These are phyloP conservation scores for Cryptocephalus primarius DNA, from an alignment of 2,888 invertebrate species.

Conservation along the genomic window DNA sequence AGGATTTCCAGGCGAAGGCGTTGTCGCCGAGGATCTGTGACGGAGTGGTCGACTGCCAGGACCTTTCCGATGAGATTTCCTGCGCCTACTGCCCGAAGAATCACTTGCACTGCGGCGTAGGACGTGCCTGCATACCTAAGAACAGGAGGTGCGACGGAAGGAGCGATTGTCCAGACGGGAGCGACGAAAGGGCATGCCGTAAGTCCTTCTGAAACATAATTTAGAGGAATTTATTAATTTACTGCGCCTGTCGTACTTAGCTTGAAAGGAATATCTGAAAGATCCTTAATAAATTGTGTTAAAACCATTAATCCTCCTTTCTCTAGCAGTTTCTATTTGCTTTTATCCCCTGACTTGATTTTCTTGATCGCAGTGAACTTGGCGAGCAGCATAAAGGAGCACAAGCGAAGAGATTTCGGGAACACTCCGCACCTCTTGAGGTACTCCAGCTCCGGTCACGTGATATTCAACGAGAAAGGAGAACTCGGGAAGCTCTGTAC, in stretches of 20 bases:
- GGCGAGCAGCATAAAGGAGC: slow-evolving; percentile 54
- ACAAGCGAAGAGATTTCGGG: slow-evolving; percentile 50
- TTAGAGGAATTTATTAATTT: too few relatives aligned
- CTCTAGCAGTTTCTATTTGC: too few relatives aligned
- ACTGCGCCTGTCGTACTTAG: too few relatives aligned
- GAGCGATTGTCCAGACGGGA: slow-evolving; percentile 74
- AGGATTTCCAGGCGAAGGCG: slow-evolving; percentile 61
- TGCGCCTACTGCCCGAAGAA: slow-evolving; percentile 70
- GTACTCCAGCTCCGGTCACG: slow-evolving; percentile 68
- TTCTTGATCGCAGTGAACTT: slow-evolving; percentile 51
- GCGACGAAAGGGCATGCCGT: slow-evolving; percentile 81
- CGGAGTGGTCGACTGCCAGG: slow-evolving; percentile 76
- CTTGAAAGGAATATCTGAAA: too few relatives aligned
- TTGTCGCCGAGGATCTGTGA: slow-evolving; percentile 73
- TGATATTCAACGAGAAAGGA: slow-evolving; percentile 76
- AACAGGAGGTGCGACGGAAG: slow-evolving; percentile 71
- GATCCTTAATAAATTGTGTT: too few relatives aligned
- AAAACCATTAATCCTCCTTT: too few relatives aligned
- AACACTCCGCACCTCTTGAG: slow-evolving; percentile 59
- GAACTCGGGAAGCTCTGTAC: slow-evolving; percentile 71
- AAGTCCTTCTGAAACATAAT: slow-evolving; percentile 34
- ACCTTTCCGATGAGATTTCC: slow-evolving; percentile 67
- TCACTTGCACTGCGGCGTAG: slow-evolving; percentile 67
- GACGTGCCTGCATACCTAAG: slow-evolving; percentile 60
- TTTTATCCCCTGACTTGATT: too few relatives aligned